These are phyloP conservation scores for Reticulitermes lucifugus DNA, from an alignment of 2,888 invertebrate genomes.

Conservation along the genomic window DNA sequence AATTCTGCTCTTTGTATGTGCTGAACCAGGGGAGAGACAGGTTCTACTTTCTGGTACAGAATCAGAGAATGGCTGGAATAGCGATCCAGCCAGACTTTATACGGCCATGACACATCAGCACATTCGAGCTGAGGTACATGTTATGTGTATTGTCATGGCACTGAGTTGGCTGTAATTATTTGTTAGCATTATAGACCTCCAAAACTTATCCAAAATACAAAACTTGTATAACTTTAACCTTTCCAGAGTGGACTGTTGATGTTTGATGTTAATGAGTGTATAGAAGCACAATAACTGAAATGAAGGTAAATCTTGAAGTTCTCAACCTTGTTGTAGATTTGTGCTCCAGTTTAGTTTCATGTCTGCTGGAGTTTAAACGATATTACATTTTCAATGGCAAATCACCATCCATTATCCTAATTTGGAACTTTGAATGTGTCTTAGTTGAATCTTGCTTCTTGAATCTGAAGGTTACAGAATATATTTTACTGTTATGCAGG, in stretches of 20 bases:
- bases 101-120: constrained; percentile 61
- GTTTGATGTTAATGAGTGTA: too few species aligned
- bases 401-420: too few species aligned
- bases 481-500: too few species aligned
- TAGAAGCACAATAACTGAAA: background rate
- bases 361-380: too few species aligned
- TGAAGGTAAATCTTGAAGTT: too few species aligned
- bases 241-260: background rate
- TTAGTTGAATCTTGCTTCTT: too few species aligned
- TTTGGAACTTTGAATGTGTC: too few species aligned
- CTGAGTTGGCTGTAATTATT: too few species aligned
- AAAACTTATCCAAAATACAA: background rate
- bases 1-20: constrained; percentile 59
- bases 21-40: constrained; percentile 60
- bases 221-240: background rate
- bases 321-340: too few species aligned
- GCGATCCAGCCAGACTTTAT: constrained; percentile 59
- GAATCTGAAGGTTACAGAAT: too few species aligned
- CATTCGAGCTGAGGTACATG: constrained; percentile 52
- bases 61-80: constrained; percentile 60
- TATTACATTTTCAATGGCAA: too few species aligned
- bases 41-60: constrained; percentile 55
- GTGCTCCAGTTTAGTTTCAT: too few species aligned
- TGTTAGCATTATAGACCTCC: background rate
- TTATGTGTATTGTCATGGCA: background rate